Evolutionary conservation across 2,113 vertebrate species (phyloP).

Genomic region (Indicator indicator): DNA sequence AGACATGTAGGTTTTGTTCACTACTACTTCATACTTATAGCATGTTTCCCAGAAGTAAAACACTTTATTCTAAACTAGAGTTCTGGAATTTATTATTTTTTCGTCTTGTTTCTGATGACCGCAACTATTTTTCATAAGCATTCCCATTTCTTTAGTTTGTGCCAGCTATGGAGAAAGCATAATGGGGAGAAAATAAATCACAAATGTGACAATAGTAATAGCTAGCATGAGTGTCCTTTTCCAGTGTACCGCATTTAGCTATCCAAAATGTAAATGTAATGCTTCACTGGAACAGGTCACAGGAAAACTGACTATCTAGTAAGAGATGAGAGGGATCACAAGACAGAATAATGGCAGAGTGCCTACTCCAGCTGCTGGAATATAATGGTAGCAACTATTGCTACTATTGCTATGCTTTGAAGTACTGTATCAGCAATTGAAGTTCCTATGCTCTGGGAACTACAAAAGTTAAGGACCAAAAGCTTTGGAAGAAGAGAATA

Average conservation of each 20-base stretch:
- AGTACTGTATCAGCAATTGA: background rate
- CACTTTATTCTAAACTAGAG: constrained; percentile 40
- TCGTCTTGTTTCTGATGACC: constrained; percentile 62
- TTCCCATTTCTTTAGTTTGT: constrained; percentile 38
- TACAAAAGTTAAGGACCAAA: background rate
- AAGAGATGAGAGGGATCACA: background rate
- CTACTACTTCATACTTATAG: constrained; percentile 50
- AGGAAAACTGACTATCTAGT: background rate
- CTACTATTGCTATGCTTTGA: background rate
- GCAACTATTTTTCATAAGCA: constrained; percentile 50
- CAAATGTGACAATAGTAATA: background rate
- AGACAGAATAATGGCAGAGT: background rate
- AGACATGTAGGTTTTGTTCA: constrained; percentile 52
- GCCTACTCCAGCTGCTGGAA: background rate
- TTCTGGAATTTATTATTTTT: constrained; percentile 75
- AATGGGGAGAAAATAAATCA: constrained; percentile 15
- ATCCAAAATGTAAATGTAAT: background rate
- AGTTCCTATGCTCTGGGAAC: background rate
- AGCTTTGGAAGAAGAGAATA: too few species aligned
- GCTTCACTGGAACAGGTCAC: background rate
- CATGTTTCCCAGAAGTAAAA: constrained; percentile 59
- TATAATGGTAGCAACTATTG: background rate
- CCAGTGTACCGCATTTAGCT: background rate
- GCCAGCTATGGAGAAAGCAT: constrained; percentile 41
- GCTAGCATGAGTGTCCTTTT: background rate